Base-by-base conservation (phyloP, 2,888 invertebrate genomes). In the Phyllotreta cruciferae region DNA sequence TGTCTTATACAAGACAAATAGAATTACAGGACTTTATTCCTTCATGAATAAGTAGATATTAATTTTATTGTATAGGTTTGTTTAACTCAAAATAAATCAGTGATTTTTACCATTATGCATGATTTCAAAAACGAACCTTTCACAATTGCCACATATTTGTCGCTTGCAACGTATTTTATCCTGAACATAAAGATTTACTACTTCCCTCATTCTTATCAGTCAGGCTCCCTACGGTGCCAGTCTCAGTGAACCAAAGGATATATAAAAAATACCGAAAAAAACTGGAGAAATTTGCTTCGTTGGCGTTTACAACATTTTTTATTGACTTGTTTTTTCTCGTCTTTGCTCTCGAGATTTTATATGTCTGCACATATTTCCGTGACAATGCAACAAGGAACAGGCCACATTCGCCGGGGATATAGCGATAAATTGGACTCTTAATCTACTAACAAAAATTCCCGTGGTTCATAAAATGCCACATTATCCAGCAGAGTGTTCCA, bases 71-170 rank as follows among this genome's bases (percentile, higher is more conserved):
- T n/a, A n/a, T n/a, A n/a, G n/a, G n/a, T n/a, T n/a, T n/a, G n/a
- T n/a, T n/a, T n/a, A n/a, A n/a, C n/a, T n/a, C n/a, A n/a, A n/a
- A n/a, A n/a, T n/a, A n/a, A 24, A 24, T 24, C 24, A 24, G 14
- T 11, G 24, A 24, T 11, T 24, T 44, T 52, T 50, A 14, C 34
- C 56, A 7, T 56, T 57, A 62, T 57, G 44, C 39, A 39, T 50
- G 52, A 53, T 62, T 57, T 53, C 53, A 10, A 47, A 39, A 62
- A 35, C 44, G 54, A 39, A 57, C 47, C 45, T 47, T 24, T 61
- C 47, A 34, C 64, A 64, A 64, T 64, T 52, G 61, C 54, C 55
- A 64, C 64, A 64, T 64, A 64, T 64, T 64, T 64, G 64, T 64
- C 64, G 52, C 57, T 54, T 39, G 38, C 42, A 57, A 61, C 57